phyloP scores from a whole-genome alignment of 2,113 vertebrate species.

The Neolamprologus tretocephalus region DNA sequence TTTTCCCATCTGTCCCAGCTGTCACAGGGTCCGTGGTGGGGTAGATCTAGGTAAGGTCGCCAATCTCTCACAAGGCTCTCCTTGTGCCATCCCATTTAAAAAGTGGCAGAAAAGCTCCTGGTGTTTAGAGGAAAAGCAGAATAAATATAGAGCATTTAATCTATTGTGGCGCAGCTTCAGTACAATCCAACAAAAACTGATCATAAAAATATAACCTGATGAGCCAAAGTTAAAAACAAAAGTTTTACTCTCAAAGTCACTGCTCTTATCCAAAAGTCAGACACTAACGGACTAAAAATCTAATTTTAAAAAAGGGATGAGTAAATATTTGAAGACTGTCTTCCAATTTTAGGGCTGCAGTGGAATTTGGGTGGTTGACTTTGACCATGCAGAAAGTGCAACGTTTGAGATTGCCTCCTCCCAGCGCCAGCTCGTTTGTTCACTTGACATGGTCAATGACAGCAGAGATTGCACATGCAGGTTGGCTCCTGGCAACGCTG shows the following conservation, averaged over 20 bases:
- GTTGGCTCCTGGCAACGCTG: slow-evolving; percentile 75
- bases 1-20: neutral
- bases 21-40: neutral
- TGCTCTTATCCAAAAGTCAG: neutral
- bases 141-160: neutral
- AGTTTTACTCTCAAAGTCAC: neutral
- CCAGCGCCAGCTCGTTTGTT: slow-evolving; percentile 65
- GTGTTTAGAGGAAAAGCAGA: neutral
- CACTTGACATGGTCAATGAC: slow-evolving; percentile 73
- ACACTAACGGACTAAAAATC: neutral
- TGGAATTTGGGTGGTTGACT: slow-evolving; percentile 75
- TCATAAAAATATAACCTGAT: neutral
- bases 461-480: slow-evolving; percentile 31
- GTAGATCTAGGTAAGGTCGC: neutral
- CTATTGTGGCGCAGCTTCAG: neutral
- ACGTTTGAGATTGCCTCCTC: neutral
- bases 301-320: neutral
- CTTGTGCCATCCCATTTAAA: neutral
- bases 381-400: slow-evolving; percentile 49
- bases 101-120: neutral
- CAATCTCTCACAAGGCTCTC: neutral
- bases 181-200: neutral
- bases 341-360: slow-evolving; percentile 55
- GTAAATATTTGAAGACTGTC: neutral
- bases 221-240: neutral